phyloP scores from a whole-genome alignment of 2,888 invertebrate species.

The Euspilapteryx auroguttella region DNA sequence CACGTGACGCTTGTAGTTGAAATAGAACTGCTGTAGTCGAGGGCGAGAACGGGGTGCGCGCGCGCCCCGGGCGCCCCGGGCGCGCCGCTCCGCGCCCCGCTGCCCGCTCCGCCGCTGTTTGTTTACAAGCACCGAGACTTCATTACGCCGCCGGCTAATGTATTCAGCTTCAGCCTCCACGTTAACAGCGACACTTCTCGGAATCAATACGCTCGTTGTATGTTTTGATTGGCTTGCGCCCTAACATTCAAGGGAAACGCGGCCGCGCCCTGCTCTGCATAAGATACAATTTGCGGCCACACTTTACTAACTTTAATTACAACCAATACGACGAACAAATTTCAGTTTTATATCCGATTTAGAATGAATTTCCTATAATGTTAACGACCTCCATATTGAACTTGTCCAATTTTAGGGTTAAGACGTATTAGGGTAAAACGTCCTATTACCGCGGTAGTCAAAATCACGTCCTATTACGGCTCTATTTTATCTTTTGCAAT shows the following conservation, averaged over 20 bases:
- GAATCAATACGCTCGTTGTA: conserved; percentile 62
- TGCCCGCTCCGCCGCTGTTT: conserved; percentile 31
- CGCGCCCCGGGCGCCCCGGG: conserved; percentile 27
- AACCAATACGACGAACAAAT: conserved; percentile 57
- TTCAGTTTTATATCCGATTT: conserved; percentile 54
- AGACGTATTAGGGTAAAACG: too few species aligned
- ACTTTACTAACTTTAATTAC: conserved; percentile 39
- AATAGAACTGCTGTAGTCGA: conserved; percentile 54
- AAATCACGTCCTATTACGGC: too few species aligned
- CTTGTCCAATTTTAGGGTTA: conserved; percentile 60
- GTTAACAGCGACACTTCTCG: conserved; percentile 62
- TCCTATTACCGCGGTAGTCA: too few species aligned
- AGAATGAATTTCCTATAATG: conserved; percentile 56
- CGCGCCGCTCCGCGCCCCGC: conserved; percentile 9
- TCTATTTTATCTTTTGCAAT: too few species aligned
- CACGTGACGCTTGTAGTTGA: conserved; percentile 57
- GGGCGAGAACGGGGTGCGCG: conserved; percentile 30
- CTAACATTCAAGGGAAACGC: conserved; percentile 20
- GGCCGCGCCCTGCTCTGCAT: conserved; percentile 22
- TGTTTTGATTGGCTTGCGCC: conserved; percentile 56
- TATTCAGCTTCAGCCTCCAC: conserved; percentile 60
- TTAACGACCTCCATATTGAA: conserved; percentile 58
- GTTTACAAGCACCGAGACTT: conserved; percentile 61
- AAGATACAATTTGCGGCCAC: conserved; percentile 28
- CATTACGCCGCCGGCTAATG: conserved; percentile 61